Conservation (phyloP, 2,113 vertebrate genomes). For the Muntiacus reevesi region DNA sequence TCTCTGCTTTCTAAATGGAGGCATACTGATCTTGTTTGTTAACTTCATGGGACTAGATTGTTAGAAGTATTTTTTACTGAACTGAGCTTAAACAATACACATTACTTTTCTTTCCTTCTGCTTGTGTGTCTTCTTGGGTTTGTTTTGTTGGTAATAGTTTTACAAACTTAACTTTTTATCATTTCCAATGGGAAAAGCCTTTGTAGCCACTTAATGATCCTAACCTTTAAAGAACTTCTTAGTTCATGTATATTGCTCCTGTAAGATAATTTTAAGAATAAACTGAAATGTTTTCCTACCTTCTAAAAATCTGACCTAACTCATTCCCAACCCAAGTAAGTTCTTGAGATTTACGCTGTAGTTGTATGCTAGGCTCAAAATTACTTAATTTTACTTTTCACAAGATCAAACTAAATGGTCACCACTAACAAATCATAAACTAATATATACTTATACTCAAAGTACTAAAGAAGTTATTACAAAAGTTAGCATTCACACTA, state of each 20-base stretch:
- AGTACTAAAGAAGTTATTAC: constrained; percentile 1
- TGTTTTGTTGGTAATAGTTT: background rate
- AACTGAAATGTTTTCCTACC: constrained; percentile 7
- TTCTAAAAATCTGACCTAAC: background rate
- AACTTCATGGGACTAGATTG: background rate
- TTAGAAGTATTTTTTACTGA: background rate
- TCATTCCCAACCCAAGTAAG: background rate
- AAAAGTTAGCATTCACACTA: constrained; percentile 5
- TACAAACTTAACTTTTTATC: background rate
- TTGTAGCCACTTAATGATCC: background rate
- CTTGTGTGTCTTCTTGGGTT: background rate
- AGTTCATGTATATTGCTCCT: background rate
- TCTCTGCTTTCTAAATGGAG: background rate
- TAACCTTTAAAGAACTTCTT: constrained; percentile 20
- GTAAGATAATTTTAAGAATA: background rate
- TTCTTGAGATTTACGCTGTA: background rate
- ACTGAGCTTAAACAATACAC: background rate
- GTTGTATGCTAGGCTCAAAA: background rate
- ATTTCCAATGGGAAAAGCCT: constrained; percentile 17
- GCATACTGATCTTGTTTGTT: background rate
- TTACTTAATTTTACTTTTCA: constrained; percentile 30
- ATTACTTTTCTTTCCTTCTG: background rate
- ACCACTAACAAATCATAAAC: background rate
- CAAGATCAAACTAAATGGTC: background rate
- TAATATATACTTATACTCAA: constrained; percentile 27